Evolutionary conservation across 2,888 invertebrate genomes (phyloP), one percentile per base, ranked within the genome.

Genomic region (Tromatobia lineatoria): DNA sequence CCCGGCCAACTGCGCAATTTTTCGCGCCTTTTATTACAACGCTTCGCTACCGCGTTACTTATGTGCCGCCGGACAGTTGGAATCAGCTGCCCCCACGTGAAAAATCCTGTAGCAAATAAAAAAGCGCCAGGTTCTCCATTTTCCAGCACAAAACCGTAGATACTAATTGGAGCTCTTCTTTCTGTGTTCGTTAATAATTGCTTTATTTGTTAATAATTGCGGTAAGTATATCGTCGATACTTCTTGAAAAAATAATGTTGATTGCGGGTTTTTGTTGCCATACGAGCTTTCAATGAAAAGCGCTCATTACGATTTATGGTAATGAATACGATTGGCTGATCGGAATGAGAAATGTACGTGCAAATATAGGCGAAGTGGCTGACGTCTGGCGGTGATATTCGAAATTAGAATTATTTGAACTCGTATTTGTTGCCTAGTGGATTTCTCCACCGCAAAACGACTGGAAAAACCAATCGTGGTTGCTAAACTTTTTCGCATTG

Each of bases 21-120:
- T 59, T 59, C 59, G 59, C 59, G 59, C 59, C 59, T n/a, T 59
- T 59, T 59, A 11, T 57, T 13, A 10, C 25, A 23, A 57, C 25
- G 57, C 50, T 57, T 59, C n/a, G 15, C 7, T 13, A 29, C 10
- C 20, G 15, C 47, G 47, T 45, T 18, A 50, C 3, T 2, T 2
- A 3, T 1, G 50, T 3, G 7, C 3, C 18, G 7, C 18, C 52
- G 52, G 23, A 54, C 52, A 23, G 1, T 23, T 23, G 52, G 2
- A 1, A 54, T 54, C 54, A 54, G 54, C 54, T 54, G 54, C 54
- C 23, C 23, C 54, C 54, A 54, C 54, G 54, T 54, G 52, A 52
- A 52, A 54, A 50, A n/a, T 2, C 8, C n/a, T n/a, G 18, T n/a
- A 7, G 1, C 8, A 4, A 50, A 15, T 50, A 15, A 54, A 54